Percentiles rank a stretch among this genome's conserved stretches.
Evolutionary conservation across 1,140 invertebrate species (phyloP).

Genomic region (Argopecten irradians): DNA sequence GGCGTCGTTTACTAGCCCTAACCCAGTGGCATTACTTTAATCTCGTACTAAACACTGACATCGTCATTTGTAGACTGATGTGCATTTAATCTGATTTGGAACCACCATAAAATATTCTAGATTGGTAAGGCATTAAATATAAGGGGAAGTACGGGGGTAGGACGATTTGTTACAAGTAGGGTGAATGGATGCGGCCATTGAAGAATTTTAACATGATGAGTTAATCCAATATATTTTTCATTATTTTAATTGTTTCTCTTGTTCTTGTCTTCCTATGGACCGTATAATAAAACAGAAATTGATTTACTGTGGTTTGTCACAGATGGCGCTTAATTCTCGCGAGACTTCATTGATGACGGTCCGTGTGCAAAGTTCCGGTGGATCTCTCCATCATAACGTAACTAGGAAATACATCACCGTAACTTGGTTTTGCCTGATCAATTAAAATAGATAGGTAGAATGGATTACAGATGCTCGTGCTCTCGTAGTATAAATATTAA

Average conservation of each 20-base stretch:
- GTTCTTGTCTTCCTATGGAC: slow-evolving; percentile 12
- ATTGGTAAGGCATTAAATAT: neutral
- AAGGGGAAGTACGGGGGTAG: neutral
- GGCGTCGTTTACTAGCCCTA: neutral
- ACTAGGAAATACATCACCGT: neutral
- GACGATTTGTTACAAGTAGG: slow-evolving; percentile 8
- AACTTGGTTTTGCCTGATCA: neutral
- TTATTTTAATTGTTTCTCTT: slow-evolving; percentile 12
- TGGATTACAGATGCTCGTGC: neutral
- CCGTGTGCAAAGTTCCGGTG: neutral
- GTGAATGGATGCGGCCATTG: neutral
- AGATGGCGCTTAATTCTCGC: slow-evolving; percentile 14
- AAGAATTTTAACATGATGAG: neutral
- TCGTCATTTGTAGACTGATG: slow-evolving; percentile 1
- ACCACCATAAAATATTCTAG: neutral
- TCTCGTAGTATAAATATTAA: neutral
- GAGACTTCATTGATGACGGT: neutral
- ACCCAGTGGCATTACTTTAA: neutral
- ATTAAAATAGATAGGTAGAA: neutral
- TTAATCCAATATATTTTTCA: slow-evolving; percentile 23
- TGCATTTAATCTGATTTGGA: slow-evolving; percentile 17
- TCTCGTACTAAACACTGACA: neutral
- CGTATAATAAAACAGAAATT: neutral
- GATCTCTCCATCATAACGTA: slow-evolving; percentile 8
- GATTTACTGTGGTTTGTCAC: slow-evolving; percentile 21